Percentiles rank a stretch among this genome's conserved stretches.
phyloP scores from a whole-genome alignment of 2,797 vertebrate genomes.

The Delichon dasypus region DNA sequence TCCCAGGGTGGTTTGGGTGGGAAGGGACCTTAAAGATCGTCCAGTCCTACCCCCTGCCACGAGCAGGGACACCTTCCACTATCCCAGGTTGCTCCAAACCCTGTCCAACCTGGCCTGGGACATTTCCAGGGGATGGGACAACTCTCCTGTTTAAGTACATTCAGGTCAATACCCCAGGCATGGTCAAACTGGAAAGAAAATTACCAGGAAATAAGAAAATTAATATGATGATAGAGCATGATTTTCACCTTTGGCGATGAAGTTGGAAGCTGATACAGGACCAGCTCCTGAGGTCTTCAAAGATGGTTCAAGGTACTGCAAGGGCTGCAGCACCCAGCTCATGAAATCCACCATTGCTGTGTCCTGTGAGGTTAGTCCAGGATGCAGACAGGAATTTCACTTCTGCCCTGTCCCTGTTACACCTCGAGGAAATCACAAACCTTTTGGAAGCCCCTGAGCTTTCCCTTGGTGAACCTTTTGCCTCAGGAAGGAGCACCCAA shows the following conservation, averaged over 20 bases:
- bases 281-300: background rate
- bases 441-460: background rate
- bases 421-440: background rate
- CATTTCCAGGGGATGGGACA: background rate
- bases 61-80: background rate
- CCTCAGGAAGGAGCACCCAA: background rate
- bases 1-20: background rate
- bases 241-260: background rate
- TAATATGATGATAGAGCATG: background rate
- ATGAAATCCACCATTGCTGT: background rate
- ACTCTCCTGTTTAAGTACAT: background rate
- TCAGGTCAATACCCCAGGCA: background rate
- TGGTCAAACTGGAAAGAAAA: background rate
- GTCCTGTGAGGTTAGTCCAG: background rate
- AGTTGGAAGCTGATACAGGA: background rate
- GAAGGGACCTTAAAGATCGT: background rate
- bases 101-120: fast-evolving
- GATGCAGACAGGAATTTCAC: background rate
- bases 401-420: background rate
- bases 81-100: background rate
- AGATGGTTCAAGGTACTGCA: background rate
- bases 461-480: background rate
- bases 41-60: background rate
- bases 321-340: background rate
- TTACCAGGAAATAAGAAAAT: background rate